These are phyloP conservation scores for Pachliopta kotzebuea DNA, from an alignment of 2,888 invertebrate species.

Conservation along the genomic window DNA sequence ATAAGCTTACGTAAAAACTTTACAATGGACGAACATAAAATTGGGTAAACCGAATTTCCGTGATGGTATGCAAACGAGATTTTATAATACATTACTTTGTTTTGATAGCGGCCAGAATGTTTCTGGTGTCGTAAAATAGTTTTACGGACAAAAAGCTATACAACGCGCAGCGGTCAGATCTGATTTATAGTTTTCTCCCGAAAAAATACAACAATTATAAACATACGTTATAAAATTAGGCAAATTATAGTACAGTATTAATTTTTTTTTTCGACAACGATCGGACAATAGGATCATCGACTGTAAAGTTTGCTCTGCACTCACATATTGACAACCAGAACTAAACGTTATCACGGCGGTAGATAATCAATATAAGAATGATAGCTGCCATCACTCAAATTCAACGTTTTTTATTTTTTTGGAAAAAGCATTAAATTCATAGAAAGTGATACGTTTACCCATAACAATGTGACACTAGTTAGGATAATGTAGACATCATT, in stretches of 20 bases:
- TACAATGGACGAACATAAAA: slow-evolving; percentile 5
- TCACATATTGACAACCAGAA: too few species aligned
- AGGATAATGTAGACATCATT: too few species aligned
- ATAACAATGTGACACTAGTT: too few species aligned
- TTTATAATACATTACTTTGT: slow-evolving; percentile 44
- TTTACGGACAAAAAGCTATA: slow-evolving; percentile 61
- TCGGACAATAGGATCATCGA: too few species aligned
- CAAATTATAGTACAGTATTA: not conserved
- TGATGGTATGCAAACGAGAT: slow-evolving; percentile 47
- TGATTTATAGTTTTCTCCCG: slow-evolving; percentile 61
- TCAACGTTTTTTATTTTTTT: too few species aligned
- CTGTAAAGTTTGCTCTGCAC: too few species aligned
- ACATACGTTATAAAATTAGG: not conserved
- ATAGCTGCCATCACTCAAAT: too few species aligned
- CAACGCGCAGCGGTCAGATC: slow-evolving; percentile 50
- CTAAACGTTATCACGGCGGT: too few species aligned
- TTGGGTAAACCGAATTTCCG: slow-evolving; percentile 25
- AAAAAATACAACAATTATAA: not conserved
- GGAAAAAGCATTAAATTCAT: too few species aligned
- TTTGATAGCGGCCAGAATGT: slow-evolving; percentile 49
- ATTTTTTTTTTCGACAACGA: not conserved
- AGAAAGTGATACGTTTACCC: too few species aligned
- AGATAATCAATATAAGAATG: too few species aligned
- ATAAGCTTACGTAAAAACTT: not conserved
- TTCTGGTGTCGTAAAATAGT: slow-evolving; percentile 61